These are phyloP conservation scores for Pipistrellus nathusii DNA, from an alignment of 2,797 vertebrate genomes.

Conservation along the genomic window DNA sequence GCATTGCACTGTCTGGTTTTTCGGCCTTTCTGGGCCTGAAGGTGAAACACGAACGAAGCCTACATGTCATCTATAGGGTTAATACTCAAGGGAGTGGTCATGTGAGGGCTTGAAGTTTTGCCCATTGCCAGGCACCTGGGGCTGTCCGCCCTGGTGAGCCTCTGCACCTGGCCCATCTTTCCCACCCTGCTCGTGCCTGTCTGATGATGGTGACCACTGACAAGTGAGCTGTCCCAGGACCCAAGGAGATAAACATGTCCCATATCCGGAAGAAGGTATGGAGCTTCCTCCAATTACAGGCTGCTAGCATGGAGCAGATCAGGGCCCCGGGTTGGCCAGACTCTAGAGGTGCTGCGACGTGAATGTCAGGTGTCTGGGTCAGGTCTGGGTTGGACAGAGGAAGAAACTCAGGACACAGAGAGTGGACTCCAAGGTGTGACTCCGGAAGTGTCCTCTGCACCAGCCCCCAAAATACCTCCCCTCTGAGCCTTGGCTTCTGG, in stretches of 20 bases:
- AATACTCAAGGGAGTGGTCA: neutral
- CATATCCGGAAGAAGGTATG: neutral
- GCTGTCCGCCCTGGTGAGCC: neutral
- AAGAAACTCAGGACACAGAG: neutral
- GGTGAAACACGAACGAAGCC: neutral
- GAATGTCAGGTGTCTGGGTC: neutral
- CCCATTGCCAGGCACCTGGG: neutral
- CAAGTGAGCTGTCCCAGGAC: neutral
- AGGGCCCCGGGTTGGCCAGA: neutral
- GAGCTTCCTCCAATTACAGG: neutral
- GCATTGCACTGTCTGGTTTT: neutral
- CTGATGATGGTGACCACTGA: neutral
- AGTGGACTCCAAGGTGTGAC: neutral
- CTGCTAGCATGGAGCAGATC: neutral
- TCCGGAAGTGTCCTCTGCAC: neutral
- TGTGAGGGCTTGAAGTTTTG: neutral
- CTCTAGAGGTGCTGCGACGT: neutral
- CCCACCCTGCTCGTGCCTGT: neutral
- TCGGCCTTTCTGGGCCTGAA: neutral
- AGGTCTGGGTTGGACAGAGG: neutral
- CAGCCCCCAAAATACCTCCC: neutral
- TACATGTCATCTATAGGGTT: neutral
- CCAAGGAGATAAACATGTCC: neutral
- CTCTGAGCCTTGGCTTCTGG: neutral
- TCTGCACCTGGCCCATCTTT: neutral